Evolutionary conservation across 1,140 invertebrate species (phyloP).

Genomic region (Sweltsa coloradensis): DNA sequence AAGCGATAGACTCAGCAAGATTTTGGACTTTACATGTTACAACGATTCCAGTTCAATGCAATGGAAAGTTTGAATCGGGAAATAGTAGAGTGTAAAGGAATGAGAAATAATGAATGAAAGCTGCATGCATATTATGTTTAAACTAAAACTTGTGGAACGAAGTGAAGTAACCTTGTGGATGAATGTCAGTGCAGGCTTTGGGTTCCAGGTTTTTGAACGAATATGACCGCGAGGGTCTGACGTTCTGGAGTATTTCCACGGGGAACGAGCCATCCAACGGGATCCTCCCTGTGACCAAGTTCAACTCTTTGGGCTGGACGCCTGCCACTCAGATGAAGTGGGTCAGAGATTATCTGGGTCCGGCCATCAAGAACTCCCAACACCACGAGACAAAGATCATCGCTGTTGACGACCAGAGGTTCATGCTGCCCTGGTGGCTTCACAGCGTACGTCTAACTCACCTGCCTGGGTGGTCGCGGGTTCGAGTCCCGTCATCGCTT

Average conservation of each 20-base stretch:
- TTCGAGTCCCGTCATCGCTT: too few species aligned
- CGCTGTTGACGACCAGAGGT: constrained; percentile 58
- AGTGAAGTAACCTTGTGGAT: too few species aligned
- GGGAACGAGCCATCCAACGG: constrained; percentile 49
- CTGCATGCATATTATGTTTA: too few species aligned
- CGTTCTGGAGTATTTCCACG: constrained; percentile 49
- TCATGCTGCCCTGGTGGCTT: constrained; percentile 46
- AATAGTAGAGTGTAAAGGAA: too few species aligned
- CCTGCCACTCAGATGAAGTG: constrained; percentile 45
- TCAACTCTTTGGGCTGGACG: constrained; percentile 66
- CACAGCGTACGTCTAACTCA: constrained; percentile 44
- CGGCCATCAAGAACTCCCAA: constrained; percentile 42
- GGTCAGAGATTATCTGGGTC: constrained; percentile 52
- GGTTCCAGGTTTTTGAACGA: constrained; percentile 37
- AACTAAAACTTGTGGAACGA: too few species aligned
- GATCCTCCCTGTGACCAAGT: constrained; percentile 34
- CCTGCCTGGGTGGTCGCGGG: too few species aligned
- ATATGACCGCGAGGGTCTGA: constrained; percentile 35
- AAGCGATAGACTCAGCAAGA: too few species aligned
- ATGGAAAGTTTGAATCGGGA: too few species aligned
- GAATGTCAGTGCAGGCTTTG: too few species aligned
- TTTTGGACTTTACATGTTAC: too few species aligned
- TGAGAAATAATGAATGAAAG: too few species aligned
- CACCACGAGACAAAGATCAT: constrained; percentile 47
- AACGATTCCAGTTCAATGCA: too few species aligned